Percentiles rank a stretch among this genome's conserved stretches.
These are phyloP conservation scores for Xestoiulus laeticollis DNA, from an alignment of 2,888 invertebrate genomes.

Conservation along the genomic window DNA sequence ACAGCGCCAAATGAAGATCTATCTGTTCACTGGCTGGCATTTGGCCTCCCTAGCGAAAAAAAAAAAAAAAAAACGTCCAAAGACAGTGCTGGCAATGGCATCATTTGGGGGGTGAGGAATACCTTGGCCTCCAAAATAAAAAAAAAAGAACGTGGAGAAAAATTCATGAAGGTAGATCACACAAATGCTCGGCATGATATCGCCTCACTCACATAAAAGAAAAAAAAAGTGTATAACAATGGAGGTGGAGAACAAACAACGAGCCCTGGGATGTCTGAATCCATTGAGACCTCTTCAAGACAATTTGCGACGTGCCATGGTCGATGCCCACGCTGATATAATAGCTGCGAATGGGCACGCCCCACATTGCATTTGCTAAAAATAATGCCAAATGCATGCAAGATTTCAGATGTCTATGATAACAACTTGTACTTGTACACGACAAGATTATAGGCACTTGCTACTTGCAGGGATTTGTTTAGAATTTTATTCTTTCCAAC, in stretches of 20 bases:
- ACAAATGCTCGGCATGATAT: conserved; percentile 47
- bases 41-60: conserved; percentile 9
- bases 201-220: not conserved
- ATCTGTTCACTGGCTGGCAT: conserved; percentile 46
- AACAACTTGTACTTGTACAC: not conserved
- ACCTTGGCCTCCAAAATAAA: conserved; percentile 11
- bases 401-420: not conserved
- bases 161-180: conserved; percentile 46
- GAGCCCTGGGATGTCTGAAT: conserved; percentile 22
- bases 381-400: not conserved
- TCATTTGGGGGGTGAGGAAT: not conserved
- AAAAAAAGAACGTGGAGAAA: conserved; percentile 30
- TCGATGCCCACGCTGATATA: conserved; percentile 27
- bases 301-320: conserved; percentile 40
- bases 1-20: conserved; percentile 51
- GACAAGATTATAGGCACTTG: not conserved
- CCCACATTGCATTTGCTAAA: not conserved
- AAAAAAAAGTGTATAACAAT: not conserved
- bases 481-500: too few relatives aligned
- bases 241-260: conserved; percentile 45
- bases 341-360: conserved; percentile 7
- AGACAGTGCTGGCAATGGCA: conserved; percentile 22
- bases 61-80: not conserved
- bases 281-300: conserved; percentile 34
- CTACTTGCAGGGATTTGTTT: not conserved